Percentiles rank a stretch among this genome's conserved stretches.
These are phyloP conservation scores for Silurus lanzhouensis DNA, from an alignment of 2,797 vertebrate species.

Conservation along the genomic window DNA sequence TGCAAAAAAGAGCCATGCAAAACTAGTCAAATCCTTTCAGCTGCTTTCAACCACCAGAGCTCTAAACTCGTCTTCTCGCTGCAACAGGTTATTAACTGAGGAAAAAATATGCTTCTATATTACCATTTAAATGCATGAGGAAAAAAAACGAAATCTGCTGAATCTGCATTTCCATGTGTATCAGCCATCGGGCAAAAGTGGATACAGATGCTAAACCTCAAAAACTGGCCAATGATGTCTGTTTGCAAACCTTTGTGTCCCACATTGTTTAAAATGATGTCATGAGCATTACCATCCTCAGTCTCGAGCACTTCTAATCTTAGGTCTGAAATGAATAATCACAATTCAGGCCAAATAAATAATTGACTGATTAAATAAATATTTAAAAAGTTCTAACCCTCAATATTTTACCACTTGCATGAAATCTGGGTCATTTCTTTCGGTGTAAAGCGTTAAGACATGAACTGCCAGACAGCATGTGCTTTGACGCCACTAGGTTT, in stretches of 20 bases:
- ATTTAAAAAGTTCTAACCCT: background rate
- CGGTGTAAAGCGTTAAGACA: background rate
- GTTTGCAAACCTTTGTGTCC: background rate
- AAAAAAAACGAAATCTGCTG: background rate
- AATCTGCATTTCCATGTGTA: background rate
- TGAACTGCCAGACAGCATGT: background rate
- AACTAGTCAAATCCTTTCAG: background rate
- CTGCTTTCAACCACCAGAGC: background rate
- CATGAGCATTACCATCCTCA: too few species aligned
- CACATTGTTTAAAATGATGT: background rate
- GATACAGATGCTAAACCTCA: background rate
- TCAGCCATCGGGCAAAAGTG: background rate
- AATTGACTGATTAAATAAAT: background rate
- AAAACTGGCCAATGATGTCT: background rate
- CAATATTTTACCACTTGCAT: background rate
- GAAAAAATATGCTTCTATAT: background rate
- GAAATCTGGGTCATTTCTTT: background rate
- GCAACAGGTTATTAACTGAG: too few species aligned
- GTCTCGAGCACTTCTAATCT: background rate
- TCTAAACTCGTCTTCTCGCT: background rate
- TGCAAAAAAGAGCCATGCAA: slow-evolving; percentile 32
- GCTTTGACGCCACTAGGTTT: slow-evolving; percentile 1
- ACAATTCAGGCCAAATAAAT: background rate
- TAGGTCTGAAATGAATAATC: background rate
- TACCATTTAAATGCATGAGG: background rate